Evolutionary conservation across 92 coral and sea anemone genomes (phyloP), one percentile per base, ranked within the genome.

Genomic region (Siderastrea radians): DNA sequence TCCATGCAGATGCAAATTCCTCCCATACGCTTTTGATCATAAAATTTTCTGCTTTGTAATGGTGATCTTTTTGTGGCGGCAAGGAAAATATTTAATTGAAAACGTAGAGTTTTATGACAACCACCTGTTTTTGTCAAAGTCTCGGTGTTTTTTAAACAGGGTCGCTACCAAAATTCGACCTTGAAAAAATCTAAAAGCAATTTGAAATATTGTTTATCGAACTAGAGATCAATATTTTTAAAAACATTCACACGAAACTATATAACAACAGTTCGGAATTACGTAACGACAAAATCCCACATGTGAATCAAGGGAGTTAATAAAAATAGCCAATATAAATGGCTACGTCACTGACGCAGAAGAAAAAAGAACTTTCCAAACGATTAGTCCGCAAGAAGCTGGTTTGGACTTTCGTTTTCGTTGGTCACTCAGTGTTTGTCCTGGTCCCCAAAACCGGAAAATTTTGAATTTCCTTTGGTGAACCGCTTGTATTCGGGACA

Each of bases 121-220:
- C 3, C 70, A 65, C 46, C 70, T 7, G 70, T 1, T 65, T 19
- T 65, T 6, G 10, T 19, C 38, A 55, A 55, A 55, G 70, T 26
- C 38, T 26, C 38, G 0, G 6, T 12, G 47, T 16, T 16, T 16
- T 65, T 65, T 16, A 65, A 16, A 7, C 47, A 16, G 5, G 38
- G 38, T 26, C 38, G 38, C 38, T 26, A 26, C 38, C 38, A 26
- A 26, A 61, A 6, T 15, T 61, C n/a, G 66, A 61, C 66, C 66
- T 14, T 61, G 5, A 3, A 16, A 6, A 16, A 16, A 14, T 52
- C 59, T 19, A 61, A 61, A 61, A 61, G 11, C 62, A 77, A 77
- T 70, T 82, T 16, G 59, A 82, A 82, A 69, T 82, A 82, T 69
- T 74, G 78, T 57, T 13, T 74, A 52, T 19, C 48, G 47, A 52